phyloP scores from a whole-genome alignment of 1,140 invertebrate genomes.

The Drosophila santomea region DNA sequence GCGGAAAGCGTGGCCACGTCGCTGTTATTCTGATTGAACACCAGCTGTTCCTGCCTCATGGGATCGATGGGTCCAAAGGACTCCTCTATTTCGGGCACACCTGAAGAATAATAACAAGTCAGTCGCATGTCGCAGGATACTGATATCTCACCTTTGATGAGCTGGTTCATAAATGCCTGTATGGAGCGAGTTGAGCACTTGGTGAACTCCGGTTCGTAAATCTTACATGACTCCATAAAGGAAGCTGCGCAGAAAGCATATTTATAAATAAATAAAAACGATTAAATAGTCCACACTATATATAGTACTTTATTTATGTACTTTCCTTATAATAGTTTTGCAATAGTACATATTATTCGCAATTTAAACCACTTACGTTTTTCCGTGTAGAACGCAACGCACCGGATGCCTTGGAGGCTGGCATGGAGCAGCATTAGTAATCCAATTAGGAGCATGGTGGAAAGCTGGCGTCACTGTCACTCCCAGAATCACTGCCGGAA shows the following conservation, averaged over 20 bases:
- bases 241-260: conserved; percentile 85
- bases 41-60: conserved; percentile 60
- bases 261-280: no score
- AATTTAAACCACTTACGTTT: conserved; percentile 54
- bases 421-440: conserved; percentile 84
- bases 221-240: conserved; percentile 87
- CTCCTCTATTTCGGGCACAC: conserved; percentile 61
- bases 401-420: conserved; percentile 87
- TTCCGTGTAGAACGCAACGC: conserved; percentile 57
- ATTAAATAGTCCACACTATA: no score
- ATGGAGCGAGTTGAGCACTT: conserved; percentile 87
- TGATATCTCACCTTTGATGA: conserved; percentile 84
- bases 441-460: conserved; percentile 48
- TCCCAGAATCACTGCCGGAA: conserved; percentile 20
- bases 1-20: conserved; percentile 88
- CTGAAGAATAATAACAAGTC: conserved; percentile 9
- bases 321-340: no score
- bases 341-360: no score
- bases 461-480: conserved; percentile 20
- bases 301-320: no score
- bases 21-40: conserved; percentile 68
- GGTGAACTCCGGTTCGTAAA: conserved; percentile 87
- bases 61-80: conserved; percentile 82
- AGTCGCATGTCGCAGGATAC: no score
- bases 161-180: conserved; percentile 86